A percentile compares a stretch with the other conserved stretches of the same genome.
These are phyloP conservation scores for Cynaeus angustus DNA, from an alignment of 2,888 invertebrate genomes.

Conservation along the genomic window DNA sequence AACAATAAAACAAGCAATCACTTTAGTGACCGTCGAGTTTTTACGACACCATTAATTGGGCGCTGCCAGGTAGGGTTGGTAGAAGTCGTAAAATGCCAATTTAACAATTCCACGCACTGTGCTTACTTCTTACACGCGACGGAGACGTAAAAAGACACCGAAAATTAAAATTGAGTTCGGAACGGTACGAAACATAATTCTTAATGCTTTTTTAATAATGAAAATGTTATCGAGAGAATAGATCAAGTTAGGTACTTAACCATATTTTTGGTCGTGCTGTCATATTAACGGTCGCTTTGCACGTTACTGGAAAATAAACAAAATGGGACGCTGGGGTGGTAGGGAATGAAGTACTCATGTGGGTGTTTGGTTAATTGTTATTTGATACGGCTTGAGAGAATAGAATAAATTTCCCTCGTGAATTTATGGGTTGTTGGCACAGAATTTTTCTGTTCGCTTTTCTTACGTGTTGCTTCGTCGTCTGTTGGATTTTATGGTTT, in stretches of 20 bases:
- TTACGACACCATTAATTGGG: slow-evolving; percentile 57
- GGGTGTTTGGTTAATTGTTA: too few species aligned
- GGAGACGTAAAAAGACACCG: neutral
- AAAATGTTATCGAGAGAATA: neutral
- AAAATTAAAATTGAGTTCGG: neutral
- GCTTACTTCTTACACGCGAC: slow-evolving; percentile 20
- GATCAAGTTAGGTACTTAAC: neutral
- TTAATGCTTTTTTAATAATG: slow-evolving; percentile 1
- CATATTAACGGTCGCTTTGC: neutral
- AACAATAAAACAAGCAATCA: slow-evolving; percentile 60
- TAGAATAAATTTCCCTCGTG: too few species aligned
- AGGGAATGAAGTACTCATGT: too few species aligned
- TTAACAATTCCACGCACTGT: slow-evolving; percentile 52
- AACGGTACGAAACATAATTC: neutral
- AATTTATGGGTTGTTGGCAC: too few species aligned
- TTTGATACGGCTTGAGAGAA: too few species aligned
- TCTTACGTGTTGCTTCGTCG: too few species aligned
- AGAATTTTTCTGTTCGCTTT: too few species aligned
- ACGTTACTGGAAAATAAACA: neutral
- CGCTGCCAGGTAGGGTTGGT: slow-evolving; percentile 45
- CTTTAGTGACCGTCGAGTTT: slow-evolving; percentile 53
- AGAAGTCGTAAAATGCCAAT: slow-evolving; percentile 48
- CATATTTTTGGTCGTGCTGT: neutral
- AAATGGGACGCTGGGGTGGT: neutral
- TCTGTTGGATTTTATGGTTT: too few species aligned